A percentile compares a stretch with the other conserved stretches of the same genome.
Conservation (phyloP, 2,888 invertebrate species). For the Protodeltote pygarga region DNA sequence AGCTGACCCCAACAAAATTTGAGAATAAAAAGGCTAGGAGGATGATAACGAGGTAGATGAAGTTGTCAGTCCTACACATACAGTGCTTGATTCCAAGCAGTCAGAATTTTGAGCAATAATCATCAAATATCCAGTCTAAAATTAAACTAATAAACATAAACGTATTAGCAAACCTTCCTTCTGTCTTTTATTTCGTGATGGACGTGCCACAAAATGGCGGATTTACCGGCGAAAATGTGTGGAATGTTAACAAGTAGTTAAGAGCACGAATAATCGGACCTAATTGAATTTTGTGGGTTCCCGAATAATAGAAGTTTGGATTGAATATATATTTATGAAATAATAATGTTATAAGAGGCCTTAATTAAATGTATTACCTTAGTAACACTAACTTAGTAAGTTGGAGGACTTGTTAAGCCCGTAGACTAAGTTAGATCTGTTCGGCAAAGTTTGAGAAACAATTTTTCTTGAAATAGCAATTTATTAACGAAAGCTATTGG, state of each 20-base stretch:
- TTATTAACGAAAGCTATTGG: too few species aligned
- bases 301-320: constrained; percentile 11
- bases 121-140: too few species aligned
- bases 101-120: too few species aligned
- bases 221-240: constrained; percentile 27
- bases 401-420: background rate
- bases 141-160: too few species aligned
- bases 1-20: too few species aligned
- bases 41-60: too few species aligned
- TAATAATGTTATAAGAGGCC: constrained; percentile 8
- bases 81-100: too few species aligned
- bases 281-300: constrained; percentile 41
- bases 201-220: constrained; percentile 24
- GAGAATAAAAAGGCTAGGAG: too few species aligned
- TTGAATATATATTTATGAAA: constrained; percentile 23
- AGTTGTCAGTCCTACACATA: too few species aligned
- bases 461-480: too few species aligned
- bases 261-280: constrained; percentile 31
- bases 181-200: background rate
- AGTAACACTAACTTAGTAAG: background rate
- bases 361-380: background rate
- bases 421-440: too few species aligned
- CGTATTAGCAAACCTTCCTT: constrained; percentile 6
- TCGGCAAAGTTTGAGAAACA: too few species aligned
- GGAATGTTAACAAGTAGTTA: constrained; percentile 43